These are phyloP conservation scores for Pavo muticus DNA, from an alignment of 2,113 vertebrate species.

Conservation along the genomic window DNA sequence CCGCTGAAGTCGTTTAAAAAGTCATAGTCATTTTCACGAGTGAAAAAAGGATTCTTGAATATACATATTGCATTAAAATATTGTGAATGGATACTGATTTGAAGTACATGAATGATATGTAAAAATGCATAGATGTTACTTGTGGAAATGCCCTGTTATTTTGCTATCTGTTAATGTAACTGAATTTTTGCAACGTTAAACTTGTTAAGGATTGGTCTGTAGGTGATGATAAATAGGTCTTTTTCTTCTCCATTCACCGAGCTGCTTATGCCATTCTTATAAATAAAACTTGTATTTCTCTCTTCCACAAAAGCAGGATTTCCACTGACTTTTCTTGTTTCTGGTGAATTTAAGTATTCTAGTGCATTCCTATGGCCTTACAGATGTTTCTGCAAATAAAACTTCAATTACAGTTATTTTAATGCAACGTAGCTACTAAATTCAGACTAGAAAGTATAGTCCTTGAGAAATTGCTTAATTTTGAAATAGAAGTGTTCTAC, in stretches of 20 bases:
- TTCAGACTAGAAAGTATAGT: constrained; percentile 62
- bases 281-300: constrained; percentile 68
- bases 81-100: constrained; percentile 35
- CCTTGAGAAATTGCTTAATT: constrained; percentile 58
- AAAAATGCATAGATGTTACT: constrained; percentile 48
- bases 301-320: constrained; percentile 58
- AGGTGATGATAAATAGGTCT: constrained; percentile 36
- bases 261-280: constrained; percentile 52
- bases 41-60: constrained; percentile 15
- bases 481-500: constrained; percentile 70
- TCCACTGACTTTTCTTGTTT: constrained; percentile 47
- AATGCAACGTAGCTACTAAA: constrained; percentile 71
- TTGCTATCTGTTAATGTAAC: constrained; percentile 40
- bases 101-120: background rate
- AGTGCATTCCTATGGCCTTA: constrained; percentile 80
- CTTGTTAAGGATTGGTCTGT: constrained; percentile 44
- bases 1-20: constrained; percentile 1
- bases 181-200: constrained; percentile 55
- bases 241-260: constrained; percentile 49
- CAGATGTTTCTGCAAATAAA: constrained; percentile 62
- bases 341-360: constrained; percentile 59
- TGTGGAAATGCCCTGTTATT: constrained; percentile 53
- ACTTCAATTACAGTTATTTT: constrained; percentile 69
- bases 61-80: constrained; percentile 23
- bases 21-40: constrained; percentile 31